A percentile compares a stretch with the other conserved stretches of the same genome.
Evolutionary conservation across 1,140 invertebrate genomes (phyloP).

Genomic region (Drosophila busckii): DNA sequence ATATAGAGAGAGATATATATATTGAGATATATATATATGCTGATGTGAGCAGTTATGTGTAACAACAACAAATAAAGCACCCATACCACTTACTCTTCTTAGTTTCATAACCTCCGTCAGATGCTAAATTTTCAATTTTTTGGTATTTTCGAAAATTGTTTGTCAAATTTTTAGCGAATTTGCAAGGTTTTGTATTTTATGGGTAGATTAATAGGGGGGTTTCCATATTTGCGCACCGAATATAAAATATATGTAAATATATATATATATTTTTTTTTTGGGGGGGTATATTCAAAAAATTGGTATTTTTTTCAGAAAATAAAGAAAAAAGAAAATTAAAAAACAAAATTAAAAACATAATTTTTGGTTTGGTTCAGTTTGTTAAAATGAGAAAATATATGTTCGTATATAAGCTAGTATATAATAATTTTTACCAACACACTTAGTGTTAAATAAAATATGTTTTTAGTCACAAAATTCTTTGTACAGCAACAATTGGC

Average conservation of each 20-base stretch:
- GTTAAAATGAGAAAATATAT: too few relatives aligned
- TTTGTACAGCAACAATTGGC: conserved; percentile 15
- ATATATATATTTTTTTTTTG: conserved; percentile 23
- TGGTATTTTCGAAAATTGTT: conserved; percentile 41
- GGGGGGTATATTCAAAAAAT: conserved; percentile 21
- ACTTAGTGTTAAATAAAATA: conserved; percentile 16
- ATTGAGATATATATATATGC: too few relatives aligned
- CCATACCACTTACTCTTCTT: conserved; percentile 78
- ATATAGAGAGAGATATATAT: conserved; percentile 1
- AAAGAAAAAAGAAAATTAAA: conserved; percentile 28
- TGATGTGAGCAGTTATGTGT: too few relatives aligned
- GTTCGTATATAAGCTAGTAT: conserved; percentile 9
- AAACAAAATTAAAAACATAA: conserved; percentile 17
- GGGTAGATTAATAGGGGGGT: conserved; percentile 32
- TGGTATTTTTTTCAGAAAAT: too few relatives aligned
- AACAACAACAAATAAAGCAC: conserved; percentile 77
- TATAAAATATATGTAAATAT: conserved; percentile 31
- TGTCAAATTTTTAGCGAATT: conserved; percentile 36
- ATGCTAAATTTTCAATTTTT: conserved; percentile 65
- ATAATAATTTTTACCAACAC: conserved; percentile 21
- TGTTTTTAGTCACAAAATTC: conserved; percentile 38
- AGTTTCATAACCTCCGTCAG: conserved; percentile 75
- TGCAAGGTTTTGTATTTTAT: conserved; percentile 3
- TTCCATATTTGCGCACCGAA: conserved; percentile 63
- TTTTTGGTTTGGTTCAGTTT: conserved; percentile 16